Conservation (phyloP, 2,797 vertebrate species). For the Heterohyrax brucei region DNA sequence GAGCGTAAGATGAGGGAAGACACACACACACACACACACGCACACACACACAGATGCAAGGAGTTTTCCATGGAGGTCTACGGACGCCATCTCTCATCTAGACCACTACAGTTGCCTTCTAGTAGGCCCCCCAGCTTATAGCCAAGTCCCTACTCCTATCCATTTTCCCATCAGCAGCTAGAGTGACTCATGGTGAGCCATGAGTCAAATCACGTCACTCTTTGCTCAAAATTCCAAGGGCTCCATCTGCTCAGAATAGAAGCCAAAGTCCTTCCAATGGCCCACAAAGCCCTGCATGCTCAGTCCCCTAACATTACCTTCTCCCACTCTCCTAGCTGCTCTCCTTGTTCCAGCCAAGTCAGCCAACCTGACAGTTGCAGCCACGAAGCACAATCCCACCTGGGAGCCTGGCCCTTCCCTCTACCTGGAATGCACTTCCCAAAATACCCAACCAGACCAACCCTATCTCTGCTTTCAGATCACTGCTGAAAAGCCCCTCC, state of each 20-base stretch:
- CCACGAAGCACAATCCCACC: too few relatives aligned
- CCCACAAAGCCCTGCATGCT: not conserved
- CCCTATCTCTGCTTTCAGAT: too few relatives aligned
- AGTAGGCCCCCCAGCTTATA: not conserved
- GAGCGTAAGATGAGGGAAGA: too few relatives aligned
- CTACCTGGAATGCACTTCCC: too few relatives aligned
- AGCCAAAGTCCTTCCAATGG: not conserved
- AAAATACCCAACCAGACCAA: accelerated
- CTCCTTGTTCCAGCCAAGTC: not conserved
- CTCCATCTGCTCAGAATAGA: not conserved
- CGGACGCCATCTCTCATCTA: not conserved
- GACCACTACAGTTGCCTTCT: not conserved
- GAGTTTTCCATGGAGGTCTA: not conserved
- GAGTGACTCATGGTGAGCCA: not conserved
- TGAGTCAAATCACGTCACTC: not conserved
- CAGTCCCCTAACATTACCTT: too few relatives aligned
- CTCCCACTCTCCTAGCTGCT: too few relatives aligned
- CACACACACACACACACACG: too few relatives aligned
- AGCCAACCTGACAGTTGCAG: not conserved
- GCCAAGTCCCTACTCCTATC: accelerated
- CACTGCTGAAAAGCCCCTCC: not conserved
- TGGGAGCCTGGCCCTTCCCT: not conserved
- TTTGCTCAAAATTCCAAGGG: not conserved
- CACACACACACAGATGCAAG: not conserved
- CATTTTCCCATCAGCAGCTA: accelerated